Evolutionary conservation across 2,888 invertebrate species (phyloP), one percentile per base, ranked within the genome.

Genomic region (Tachina grossa): DNA sequence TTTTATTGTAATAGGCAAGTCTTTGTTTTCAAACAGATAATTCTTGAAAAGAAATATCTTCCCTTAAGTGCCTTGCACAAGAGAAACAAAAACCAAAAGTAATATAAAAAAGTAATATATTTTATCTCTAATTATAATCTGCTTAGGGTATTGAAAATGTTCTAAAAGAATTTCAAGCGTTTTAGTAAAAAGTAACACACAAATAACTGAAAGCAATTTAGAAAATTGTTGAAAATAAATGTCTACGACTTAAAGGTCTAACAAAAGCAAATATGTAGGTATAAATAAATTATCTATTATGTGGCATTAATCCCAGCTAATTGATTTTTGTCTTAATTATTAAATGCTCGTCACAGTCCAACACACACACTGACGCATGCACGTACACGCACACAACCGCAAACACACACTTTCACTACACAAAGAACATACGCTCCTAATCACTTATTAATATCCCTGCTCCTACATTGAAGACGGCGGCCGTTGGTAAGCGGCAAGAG

Each of bases 291-390:
- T n/a, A 79, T 39, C 55, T 41, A 51, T 65, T 55, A 63, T 63
- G 43, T 65, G 71, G 63, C 53, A 72, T 31, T 82, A 82, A 82
- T 79, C 51, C 75, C 75, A 47, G n/a, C 76, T 85, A 85, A 85
- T 85, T 85, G 85, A 83, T 80, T 83, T 83, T 76, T 63, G 55
- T 66, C 61, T 76, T 69, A 13, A 72, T 72, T 71, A 76, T 76
- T 75, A 66, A 81, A 74, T 53, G 41, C 68, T 68, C 68, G 45
- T 69, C 53, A 69, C 31, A 57, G 9, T 14, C 49, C 57, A 51
- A 63, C n/a, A 22, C 9, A n/a, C 41, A 76, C 71, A 43, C 69
- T n/a, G n/a, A n/a, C n/a, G n/a, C n/a, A n/a, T n/a, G n/a, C n/a
- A n/a, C n/a, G n/a, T n/a, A n/a, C n/a, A n/a, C n/a, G n/a, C n/a